Conservation (phyloP, 2,888 invertebrate genomes). For the Drosophila meridionalis region DNA sequence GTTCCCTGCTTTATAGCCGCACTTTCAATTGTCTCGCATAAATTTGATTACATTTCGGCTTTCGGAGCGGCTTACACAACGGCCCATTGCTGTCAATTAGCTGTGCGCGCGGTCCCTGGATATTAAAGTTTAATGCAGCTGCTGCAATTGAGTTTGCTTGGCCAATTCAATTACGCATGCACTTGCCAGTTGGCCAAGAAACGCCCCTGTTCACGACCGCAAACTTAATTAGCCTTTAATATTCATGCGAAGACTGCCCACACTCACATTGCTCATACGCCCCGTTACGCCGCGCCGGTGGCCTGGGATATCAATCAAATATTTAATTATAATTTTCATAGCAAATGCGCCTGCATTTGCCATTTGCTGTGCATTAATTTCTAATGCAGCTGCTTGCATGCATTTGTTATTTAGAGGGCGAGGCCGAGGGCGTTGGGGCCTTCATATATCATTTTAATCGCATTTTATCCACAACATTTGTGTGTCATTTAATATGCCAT, state of each 20-base stretch:
- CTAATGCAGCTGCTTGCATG: slow-evolving; percentile 39
- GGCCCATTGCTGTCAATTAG: slow-evolving; percentile 63
- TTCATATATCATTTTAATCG: slow-evolving; percentile 34
- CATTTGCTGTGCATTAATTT: slow-evolving; percentile 42
- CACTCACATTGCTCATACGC: slow-evolving; percentile 44
- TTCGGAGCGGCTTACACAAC: slow-evolving; percentile 34
- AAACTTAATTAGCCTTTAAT: slow-evolving; percentile 40
- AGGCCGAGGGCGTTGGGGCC: not conserved
- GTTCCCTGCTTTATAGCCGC: slow-evolving; percentile 59
- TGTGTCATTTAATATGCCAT: slow-evolving; percentile 43
- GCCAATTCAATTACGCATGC: slow-evolving; percentile 34
- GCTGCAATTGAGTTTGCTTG: slow-evolving; percentile 8
- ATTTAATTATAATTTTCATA: slow-evolving; percentile 55
- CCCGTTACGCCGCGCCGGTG: slow-evolving; percentile 1
- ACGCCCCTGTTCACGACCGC: not conserved
- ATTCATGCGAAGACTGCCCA: slow-evolving; percentile 22
- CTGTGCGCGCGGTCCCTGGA: slow-evolving; percentile 17
- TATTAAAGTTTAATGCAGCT: slow-evolving; percentile 51
- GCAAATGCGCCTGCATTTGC: slow-evolving; percentile 23
- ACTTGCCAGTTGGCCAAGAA: not conserved
- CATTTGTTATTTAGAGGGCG: slow-evolving; percentile 13
- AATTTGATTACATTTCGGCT: slow-evolving; percentile 71
- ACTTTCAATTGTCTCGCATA: slow-evolving; percentile 69
- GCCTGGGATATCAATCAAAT: slow-evolving; percentile 45
- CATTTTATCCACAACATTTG: slow-evolving; percentile 41